Conservation (phyloP, 2,113 vertebrate species). For the Enhydra lutris region DNA sequence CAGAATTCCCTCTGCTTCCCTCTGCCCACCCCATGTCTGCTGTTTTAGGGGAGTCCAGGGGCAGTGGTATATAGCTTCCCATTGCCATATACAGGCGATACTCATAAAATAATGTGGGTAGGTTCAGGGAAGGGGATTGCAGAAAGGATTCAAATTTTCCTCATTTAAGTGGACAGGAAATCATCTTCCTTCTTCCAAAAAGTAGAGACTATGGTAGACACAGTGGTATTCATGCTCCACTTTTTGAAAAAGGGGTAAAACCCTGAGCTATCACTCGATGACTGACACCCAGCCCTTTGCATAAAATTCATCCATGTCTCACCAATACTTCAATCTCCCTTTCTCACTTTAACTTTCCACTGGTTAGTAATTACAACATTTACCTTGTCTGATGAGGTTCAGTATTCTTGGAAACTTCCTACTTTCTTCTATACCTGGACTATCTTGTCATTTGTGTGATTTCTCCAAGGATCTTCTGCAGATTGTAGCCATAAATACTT, state of each 20-base stretch:
- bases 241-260: background rate
- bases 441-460: background rate
- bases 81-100: too few species aligned
- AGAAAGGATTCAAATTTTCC: background rate
- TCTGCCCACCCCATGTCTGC: rapidly evolving
- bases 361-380: background rate
- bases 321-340: background rate
- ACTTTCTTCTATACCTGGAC: background rate
- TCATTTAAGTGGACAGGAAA: background rate
- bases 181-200: background rate
- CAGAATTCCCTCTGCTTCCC: background rate
- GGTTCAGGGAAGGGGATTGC: rapidly evolving
- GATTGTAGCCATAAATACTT: background rate
- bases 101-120: background rate
- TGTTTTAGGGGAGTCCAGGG: background rate
- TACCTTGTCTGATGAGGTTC: background rate
- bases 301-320: background rate
- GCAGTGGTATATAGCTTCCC: rapidly evolving
- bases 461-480: background rate
- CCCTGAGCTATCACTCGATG: background rate
- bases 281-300: background rate
- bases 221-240: background rate
- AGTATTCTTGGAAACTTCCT: background rate
- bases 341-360: background rate
- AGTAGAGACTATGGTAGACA: background rate